Evolutionary conservation across 2,797 vertebrate species (phyloP).

Genomic region (Artibeus jamaicensis): DNA sequence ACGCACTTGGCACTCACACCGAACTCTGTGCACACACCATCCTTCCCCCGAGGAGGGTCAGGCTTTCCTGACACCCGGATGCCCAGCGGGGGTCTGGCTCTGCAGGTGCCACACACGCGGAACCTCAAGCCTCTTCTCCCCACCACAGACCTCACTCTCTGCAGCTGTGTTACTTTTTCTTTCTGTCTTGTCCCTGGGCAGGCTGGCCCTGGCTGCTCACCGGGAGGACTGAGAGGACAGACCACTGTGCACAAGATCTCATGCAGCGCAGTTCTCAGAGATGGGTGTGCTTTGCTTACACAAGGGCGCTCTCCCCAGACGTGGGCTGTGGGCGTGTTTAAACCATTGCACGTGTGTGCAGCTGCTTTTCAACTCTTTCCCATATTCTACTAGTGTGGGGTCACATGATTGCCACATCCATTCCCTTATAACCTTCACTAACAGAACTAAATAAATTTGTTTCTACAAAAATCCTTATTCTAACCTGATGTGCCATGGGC

Average conservation of each 20-base stretch:
- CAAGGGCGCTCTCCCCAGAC: background rate
- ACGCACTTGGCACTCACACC: background rate
- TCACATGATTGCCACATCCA: background rate
- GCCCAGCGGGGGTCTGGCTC: background rate
- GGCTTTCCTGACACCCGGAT: conserved; percentile 14
- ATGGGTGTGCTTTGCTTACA: background rate
- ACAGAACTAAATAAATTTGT: background rate
- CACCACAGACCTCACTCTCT: background rate
- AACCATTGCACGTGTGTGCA: background rate
- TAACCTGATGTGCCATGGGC: background rate
- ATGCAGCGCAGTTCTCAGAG: conserved; percentile 6
- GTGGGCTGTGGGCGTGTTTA: background rate
- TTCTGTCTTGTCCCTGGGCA: conserved; percentile 60
- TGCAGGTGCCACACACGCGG: background rate
- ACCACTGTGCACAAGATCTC: background rate
- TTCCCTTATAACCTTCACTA: background rate
- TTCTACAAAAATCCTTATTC: conserved; percentile 3
- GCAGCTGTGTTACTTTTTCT: background rate
- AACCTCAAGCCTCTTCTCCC: background rate
- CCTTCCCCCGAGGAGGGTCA: background rate
- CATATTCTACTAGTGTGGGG: background rate
- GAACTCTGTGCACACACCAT: background rate
- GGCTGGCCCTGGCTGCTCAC: conserved; percentile 49
- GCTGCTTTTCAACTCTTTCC: background rate
- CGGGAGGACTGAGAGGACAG: background rate